Evolutionary conservation across 1,140 invertebrate species (phyloP).

Genomic region (Lithobius niger): DNA sequence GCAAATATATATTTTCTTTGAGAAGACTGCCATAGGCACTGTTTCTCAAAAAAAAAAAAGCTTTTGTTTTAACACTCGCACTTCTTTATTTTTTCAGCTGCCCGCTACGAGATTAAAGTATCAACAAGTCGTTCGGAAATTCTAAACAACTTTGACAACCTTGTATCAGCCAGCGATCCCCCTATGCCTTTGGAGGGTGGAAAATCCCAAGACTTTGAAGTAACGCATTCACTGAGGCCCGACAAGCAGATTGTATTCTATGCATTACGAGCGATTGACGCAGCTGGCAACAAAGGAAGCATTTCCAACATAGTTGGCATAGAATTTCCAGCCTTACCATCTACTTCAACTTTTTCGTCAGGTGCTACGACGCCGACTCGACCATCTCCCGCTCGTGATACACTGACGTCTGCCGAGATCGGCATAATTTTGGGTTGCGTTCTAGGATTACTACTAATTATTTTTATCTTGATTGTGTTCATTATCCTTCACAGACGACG

Average conservation of each 20-base stretch:
- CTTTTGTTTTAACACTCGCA: too few relatives aligned
- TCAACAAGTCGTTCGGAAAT: conserved; percentile 21
- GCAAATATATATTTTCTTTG: too few relatives aligned
- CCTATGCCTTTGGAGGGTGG: conserved; percentile 30
- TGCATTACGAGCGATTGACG: conserved; percentile 37
- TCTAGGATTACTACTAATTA: background rate
- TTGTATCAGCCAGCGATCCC: conserved; percentile 26
- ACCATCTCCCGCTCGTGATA: background rate
- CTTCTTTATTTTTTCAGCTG: conserved; percentile 32
- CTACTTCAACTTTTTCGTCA: background rate
- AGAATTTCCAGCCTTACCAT: background rate
- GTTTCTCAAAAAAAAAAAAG: too few relatives aligned
- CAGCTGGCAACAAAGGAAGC: conserved; percentile 31
- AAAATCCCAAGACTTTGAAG: conserved; percentile 31
- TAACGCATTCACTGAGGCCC: conserved; percentile 21
- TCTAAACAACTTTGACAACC: conserved; percentile 32
- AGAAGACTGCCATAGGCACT: too few relatives aligned
- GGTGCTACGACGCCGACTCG: background rate
- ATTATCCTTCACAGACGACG: background rate
- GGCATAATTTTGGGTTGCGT: background rate
- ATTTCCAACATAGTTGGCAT: conserved; percentile 42
- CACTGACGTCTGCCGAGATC: background rate
- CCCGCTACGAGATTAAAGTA: conserved; percentile 36
- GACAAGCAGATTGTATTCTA: conserved; percentile 29
- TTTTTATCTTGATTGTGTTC: background rate